These are phyloP conservation scores for Hemicrepidius hirtus DNA, from an alignment of 2,888 invertebrate species.

Conservation along the genomic window DNA sequence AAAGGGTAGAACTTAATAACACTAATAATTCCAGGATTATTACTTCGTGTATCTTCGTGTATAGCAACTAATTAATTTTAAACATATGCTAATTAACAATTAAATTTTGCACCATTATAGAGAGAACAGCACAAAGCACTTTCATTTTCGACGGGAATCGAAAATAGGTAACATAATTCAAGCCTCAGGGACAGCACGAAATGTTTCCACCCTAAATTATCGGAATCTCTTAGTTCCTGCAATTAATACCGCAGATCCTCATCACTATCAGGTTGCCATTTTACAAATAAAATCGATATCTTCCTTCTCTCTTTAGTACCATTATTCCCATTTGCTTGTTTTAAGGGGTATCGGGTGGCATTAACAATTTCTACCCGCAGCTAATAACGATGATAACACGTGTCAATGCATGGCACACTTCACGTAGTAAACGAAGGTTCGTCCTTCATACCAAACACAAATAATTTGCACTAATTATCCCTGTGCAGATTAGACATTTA, in stretches of 20 bases:
- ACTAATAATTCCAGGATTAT: not conserved
- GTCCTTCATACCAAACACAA: not conserved
- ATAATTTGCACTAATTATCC: not conserved
- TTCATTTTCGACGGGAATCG: not conserved
- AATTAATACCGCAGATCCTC: constrained; percentile 28
- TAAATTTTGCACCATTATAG: no score
- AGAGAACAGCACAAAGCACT: not conserved
- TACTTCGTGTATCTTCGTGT: no score
- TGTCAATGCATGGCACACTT: constrained; percentile 21
- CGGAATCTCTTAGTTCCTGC: not conserved
- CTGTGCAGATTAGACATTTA: not conserved
- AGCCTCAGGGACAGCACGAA: not conserved
- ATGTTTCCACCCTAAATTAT: constrained; percentile 14
- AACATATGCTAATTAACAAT: no score
- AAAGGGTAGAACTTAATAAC: not conserved
- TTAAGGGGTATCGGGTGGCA: constrained; percentile 2
- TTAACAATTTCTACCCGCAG: constrained; percentile 24
- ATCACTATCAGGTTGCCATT: constrained; percentile 21
- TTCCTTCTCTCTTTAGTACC: not conserved
- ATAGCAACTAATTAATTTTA: no score
- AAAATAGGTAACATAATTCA: constrained; percentile 3
- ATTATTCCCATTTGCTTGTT: constrained; percentile 9
- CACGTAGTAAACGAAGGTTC: constrained; percentile 17
- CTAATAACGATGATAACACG: constrained; percentile 17
- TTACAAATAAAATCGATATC: constrained; percentile 24